Evolutionary conservation across 2,797 vertebrate species (phyloP), one percentile per base, ranked within the genome.

Genomic region (Myripristis jacobus): DNA sequence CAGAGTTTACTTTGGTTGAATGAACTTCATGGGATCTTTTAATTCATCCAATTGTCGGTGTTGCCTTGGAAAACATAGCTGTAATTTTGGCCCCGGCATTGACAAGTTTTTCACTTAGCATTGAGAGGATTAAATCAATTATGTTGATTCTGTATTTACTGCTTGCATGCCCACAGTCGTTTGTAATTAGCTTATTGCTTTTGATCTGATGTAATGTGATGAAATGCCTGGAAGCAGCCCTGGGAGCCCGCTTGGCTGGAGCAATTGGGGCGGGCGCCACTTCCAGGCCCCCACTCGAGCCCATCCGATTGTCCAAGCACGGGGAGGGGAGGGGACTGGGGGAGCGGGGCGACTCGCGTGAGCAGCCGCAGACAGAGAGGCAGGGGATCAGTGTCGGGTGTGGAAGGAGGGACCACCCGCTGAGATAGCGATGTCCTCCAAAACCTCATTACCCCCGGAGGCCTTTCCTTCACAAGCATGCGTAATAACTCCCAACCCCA

Each of bases 141-240:
- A 91, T 90, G 93, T 92, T 93, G 92, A 93, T 93, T 93, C 88
- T 90, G 88, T 92, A 93, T 94, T 95, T 93, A 94, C 88, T 92
- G 92, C 93, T 87, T 81, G 88, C 81, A 77, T 87, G 87, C 84
- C 89, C 88, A 86, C 89, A 88, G 90, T 92, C 86, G 57, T 92
- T 92, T 91, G 93, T 94, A 95, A 94, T 95, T 94, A 94, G 93
- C 92, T 94, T 94, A 94, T 94, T 94, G 93, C 91, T 93, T 94
- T 94, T 94, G 92, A 94, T 94, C 91, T 91, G 90, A 89, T 92
- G 93, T 94, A 93, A 94, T 93, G 89, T 87, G 91, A 94, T 93
- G 92, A 94, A 92, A 92, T 90, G 88, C 79, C 86, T 84, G 73
- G 72, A 75, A 85, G 89, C 88, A 51, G 81, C 80, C 81, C 82